phyloP scores from a whole-genome alignment of 1,140 invertebrate genomes.

The Scaptomyza hsui region DNA sequence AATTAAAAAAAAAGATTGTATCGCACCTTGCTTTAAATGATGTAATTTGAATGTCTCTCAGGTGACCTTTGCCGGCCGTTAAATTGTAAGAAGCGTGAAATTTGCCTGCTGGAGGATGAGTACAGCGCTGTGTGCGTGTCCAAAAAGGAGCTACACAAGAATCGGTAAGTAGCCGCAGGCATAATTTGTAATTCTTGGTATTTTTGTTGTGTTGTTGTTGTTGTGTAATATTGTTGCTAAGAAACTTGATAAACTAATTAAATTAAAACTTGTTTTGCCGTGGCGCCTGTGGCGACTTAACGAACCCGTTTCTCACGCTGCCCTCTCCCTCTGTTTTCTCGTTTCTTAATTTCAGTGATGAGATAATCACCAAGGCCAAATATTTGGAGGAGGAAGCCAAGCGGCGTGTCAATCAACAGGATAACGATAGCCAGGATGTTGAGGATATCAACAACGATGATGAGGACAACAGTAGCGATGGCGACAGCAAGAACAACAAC shows the following conservation, averaged over 20 bases:
- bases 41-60: constrained; percentile 80
- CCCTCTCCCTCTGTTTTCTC: too few species aligned
- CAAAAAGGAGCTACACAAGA: constrained; percentile 93
- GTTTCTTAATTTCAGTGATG: constrained; percentile 86
- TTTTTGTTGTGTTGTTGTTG: constrained; percentile 2
- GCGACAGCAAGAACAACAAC: constrained; percentile 31
- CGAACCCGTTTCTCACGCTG: constrained; percentile 15
- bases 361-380: constrained; percentile 88
- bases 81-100: constrained; percentile 94
- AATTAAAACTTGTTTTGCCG: constrained; percentile 59
- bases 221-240: constrained; percentile 1
- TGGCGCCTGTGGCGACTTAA: constrained; percentile 34
- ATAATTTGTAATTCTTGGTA: constrained; percentile 15
- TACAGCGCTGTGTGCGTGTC: constrained; percentile 94
- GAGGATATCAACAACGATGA: constrained; percentile 78
- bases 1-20: background rate
- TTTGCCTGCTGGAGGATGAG: constrained; percentile 93
- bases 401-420: constrained; percentile 80
- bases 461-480: constrained; percentile 73
- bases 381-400: constrained; percentile 85
- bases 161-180: constrained; percentile 87
- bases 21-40: background rate
- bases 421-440: constrained; percentile 72
- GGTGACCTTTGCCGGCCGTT: constrained; percentile 93
- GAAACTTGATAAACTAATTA: constrained; percentile 71